Conservation (phyloP, 2,113 vertebrate genomes). For the Trichomycterus rosablanca region DNA sequence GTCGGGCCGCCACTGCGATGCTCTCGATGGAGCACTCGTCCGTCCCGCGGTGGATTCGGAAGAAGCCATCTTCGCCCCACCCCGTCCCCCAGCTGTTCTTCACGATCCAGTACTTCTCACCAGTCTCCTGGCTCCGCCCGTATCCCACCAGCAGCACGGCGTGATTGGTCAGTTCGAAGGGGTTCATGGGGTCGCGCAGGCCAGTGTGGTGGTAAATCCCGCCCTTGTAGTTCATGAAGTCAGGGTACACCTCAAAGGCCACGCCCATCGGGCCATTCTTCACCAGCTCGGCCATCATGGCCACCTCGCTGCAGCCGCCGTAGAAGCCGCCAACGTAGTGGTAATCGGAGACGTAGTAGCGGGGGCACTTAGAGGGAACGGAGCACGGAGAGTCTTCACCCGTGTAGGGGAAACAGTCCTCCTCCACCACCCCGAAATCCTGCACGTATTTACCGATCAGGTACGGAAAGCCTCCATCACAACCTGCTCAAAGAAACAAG, state of each 20-base stretch:
- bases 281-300: slow-evolving; percentile 89
- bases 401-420: slow-evolving; percentile 82
- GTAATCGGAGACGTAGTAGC: slow-evolving; percentile 79
- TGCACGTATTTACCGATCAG: slow-evolving; percentile 89
- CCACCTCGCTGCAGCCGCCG: slow-evolving; percentile 85
- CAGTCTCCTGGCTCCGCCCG: slow-evolving; percentile 69
- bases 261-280: slow-evolving; percentile 78
- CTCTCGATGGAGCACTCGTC: slow-evolving; percentile 93
- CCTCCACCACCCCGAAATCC: slow-evolving; percentile 90
- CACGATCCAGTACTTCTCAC: slow-evolving; percentile 87
- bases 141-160: slow-evolving; percentile 92
- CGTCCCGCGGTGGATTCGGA: slow-evolving; percentile 84
- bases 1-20: slow-evolving; percentile 79
- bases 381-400: slow-evolving; percentile 70
- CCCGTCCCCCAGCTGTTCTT: slow-evolving; percentile 90
- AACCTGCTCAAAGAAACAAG: slow-evolving; percentile 65
- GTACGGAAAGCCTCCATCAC: slow-evolving; percentile 90
- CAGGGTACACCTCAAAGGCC: slow-evolving; percentile 84
- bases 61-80: slow-evolving; percentile 89
- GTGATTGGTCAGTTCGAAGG: slow-evolving; percentile 92
- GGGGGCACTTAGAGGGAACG: slow-evolving; percentile 63
- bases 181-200: slow-evolving; percentile 77
- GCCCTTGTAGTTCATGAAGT: slow-evolving; percentile 79
- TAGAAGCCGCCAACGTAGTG: slow-evolving; percentile 93
- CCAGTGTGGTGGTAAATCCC: slow-evolving; percentile 93